Conservation (phyloP, 1,140 invertebrate species). For the Sarcophaga peregrina region DNA sequence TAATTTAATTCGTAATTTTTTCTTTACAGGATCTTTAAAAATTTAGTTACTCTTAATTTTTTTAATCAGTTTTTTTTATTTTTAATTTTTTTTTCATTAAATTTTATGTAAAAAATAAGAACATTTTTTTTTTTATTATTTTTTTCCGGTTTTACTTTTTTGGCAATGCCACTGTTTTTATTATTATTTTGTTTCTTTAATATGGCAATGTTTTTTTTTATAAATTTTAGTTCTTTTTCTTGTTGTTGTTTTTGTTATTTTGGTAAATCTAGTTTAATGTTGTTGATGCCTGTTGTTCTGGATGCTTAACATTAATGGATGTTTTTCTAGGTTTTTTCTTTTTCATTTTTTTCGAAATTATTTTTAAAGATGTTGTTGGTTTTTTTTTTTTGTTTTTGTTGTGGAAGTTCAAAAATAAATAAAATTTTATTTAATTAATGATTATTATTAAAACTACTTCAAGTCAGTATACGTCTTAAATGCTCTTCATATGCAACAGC, state of each 20-base stretch:
- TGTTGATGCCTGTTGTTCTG: background rate
- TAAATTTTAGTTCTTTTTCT: background rate
- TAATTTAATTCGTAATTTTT: too few relatives aligned
- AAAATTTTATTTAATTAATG: background rate
- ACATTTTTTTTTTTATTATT: background rate
- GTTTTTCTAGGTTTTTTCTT: background rate
- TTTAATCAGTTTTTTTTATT: background rate
- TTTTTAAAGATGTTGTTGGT: too few relatives aligned
- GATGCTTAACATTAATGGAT: background rate
- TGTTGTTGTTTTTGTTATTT: conserved; percentile 7
- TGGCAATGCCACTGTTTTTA: background rate
- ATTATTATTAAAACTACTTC: conserved; percentile 12
- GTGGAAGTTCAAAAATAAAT: background rate
- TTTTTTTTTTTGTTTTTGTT: background rate
- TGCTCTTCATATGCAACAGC: conserved; percentile 60
- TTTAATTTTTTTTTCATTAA: background rate
- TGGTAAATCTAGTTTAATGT: conserved; percentile 10
- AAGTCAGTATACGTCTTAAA: conserved; percentile 53
- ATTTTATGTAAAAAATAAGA: background rate
- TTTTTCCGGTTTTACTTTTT: background rate
- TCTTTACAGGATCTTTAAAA: background rate
- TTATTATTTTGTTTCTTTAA: background rate
- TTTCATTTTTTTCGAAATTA: too few relatives aligned
- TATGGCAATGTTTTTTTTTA: background rate
- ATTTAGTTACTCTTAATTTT: background rate